Evolutionary conservation across 2,888 invertebrate genomes (phyloP).

Genomic region (Caenorhabditis sp.): DNA sequence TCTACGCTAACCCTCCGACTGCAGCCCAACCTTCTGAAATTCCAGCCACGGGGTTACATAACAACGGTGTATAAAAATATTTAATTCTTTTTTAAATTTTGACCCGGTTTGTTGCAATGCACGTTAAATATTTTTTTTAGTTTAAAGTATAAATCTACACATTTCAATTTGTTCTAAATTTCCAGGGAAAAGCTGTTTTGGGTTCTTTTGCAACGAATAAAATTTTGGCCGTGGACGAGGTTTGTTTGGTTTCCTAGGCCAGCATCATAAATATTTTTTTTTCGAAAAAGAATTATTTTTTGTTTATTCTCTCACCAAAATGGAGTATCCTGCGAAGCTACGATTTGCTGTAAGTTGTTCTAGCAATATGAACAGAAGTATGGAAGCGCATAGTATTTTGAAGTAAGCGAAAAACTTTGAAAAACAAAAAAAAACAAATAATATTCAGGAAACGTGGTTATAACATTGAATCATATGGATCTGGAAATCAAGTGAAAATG

Average conservation of each 20-base stretch:
- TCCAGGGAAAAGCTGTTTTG: too few species aligned
- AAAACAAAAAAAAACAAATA: not conserved
- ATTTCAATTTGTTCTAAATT: too few species aligned
- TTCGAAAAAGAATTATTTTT: slow-evolving; percentile 1
- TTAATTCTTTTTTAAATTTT: not conserved
- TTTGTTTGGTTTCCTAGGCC: too few species aligned
- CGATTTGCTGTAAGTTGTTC: slow-evolving; percentile 94
- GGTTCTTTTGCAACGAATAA: too few species aligned
- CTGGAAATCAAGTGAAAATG: slow-evolving; percentile 83
- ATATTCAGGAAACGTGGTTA: slow-evolving; percentile 88
- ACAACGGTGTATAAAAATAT: not conserved
- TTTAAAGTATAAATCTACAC: too few species aligned
- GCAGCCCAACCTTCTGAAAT: not conserved
- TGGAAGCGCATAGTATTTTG: slow-evolving; percentile 98
- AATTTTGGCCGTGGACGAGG: too few species aligned
- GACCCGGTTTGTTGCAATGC: not conserved
- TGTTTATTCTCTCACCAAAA: not conserved
- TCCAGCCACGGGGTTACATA: not conserved
- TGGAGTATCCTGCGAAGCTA: slow-evolving; percentile 1
- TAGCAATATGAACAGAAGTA: slow-evolving; percentile 98
- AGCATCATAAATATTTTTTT: not conserved
- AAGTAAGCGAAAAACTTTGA: slow-evolving; percentile 73
- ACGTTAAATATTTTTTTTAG: too few species aligned
- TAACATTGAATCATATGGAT: slow-evolving; percentile 78
- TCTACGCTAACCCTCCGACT: not conserved